A percentile compares a stretch with the other conserved stretches of the same genome.
Conservation (phyloP, 64 coral and sea anemone genomes). For the Stichodactyla mertensii region DNA sequence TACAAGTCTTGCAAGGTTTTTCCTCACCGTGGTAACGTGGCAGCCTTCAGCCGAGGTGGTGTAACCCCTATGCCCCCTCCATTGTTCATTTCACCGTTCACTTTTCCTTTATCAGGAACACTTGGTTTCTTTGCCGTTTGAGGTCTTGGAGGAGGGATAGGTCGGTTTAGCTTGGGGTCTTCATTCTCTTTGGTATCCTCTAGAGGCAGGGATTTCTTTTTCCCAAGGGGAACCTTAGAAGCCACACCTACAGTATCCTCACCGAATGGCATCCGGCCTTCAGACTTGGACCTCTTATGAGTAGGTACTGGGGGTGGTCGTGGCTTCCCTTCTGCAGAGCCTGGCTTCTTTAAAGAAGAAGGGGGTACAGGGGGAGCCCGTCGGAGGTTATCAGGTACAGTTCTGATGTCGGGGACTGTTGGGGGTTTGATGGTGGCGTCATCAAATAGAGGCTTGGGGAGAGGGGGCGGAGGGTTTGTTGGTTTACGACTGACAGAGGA, state of each 20-base stretch:
- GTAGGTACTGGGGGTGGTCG: slow-evolving; percentile 59
- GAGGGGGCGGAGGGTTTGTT: slow-evolving; percentile 44
- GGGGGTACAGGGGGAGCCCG: slow-evolving; percentile 62
- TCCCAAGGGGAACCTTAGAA: slow-evolving; percentile 25
- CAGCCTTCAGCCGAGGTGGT: background rate
- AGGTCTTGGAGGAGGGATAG: slow-evolving; percentile 43
- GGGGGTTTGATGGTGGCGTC: slow-evolving; percentile 30
- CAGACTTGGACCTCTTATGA: slow-evolving; percentile 75
- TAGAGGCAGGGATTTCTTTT: slow-evolving; percentile 39
- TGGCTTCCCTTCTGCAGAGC: slow-evolving; percentile 17
- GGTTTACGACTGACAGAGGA: slow-evolving; percentile 71
- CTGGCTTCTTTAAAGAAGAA: slow-evolving; percentile 5
- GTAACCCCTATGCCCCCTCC: background rate
- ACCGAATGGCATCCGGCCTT: slow-evolving; percentile 57
- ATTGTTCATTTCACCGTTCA: background rate
- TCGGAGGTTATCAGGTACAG: background rate
- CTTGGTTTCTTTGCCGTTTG: background rate
- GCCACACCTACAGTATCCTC: slow-evolving; percentile 28
- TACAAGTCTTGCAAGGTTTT: too few relatives aligned
- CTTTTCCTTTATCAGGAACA: background rate
- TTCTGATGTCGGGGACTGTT: background rate
- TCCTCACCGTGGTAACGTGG: slow-evolving; percentile 14
- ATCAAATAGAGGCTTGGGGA: slow-evolving; percentile 66
- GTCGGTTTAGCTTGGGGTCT: slow-evolving; percentile 2
- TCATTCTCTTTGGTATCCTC: slow-evolving; percentile 6